Base-by-base conservation (phyloP, 1,140 invertebrate species). In the Lethocerus indicus region DNA sequence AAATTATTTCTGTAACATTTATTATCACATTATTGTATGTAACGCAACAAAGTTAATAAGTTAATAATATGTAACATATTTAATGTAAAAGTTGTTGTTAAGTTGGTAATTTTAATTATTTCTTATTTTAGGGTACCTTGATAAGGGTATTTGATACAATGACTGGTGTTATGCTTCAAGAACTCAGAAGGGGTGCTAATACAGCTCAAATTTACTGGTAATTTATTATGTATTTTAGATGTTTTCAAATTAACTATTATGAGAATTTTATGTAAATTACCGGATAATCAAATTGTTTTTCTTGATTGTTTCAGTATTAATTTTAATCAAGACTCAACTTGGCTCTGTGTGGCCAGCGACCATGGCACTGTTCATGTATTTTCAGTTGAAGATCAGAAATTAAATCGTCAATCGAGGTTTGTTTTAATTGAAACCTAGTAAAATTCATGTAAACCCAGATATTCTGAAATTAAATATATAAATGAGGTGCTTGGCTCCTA, bases 341-440 rank as follows among this genome's bases (percentile, higher is more conserved):
- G 89, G 63, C 63, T 98, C 21, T 96, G 91, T 69, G 92, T 96
- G 0, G 87, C 92, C 20, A 94, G 89, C 59, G 91, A 97, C 66
- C 92, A 96, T 70, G 92, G 92, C 2, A 98, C 93, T 9, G 87
- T 97, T 27, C 93, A 97, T 63, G 81, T 98, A 50, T 98, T 97
- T 67, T 86, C 90, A 56, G 76, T 94, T 41, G 90, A 94, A 64
- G 88, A 94, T 69, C 81, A 78, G 51, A 92, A 93, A 65, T 72
- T 87, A 58, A 93, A 93, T 66, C 87, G 83, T 61, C 89, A 95
- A 62, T 94, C 90, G 35, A 87, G 81, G 75, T 78, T 64, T 58
- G 59, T 52, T n/a, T n/a, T n/a, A n/a, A n/a, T n/a, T n/a, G n/a
- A n/a, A n/a, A n/a, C n/a, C n/a, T n/a, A n/a, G n/a, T n/a, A n/a